Evolutionary conservation across 2,797 vertebrate genomes (phyloP), one percentile per base, ranked within the genome.

Genomic region (Helarctos malayanus): DNA sequence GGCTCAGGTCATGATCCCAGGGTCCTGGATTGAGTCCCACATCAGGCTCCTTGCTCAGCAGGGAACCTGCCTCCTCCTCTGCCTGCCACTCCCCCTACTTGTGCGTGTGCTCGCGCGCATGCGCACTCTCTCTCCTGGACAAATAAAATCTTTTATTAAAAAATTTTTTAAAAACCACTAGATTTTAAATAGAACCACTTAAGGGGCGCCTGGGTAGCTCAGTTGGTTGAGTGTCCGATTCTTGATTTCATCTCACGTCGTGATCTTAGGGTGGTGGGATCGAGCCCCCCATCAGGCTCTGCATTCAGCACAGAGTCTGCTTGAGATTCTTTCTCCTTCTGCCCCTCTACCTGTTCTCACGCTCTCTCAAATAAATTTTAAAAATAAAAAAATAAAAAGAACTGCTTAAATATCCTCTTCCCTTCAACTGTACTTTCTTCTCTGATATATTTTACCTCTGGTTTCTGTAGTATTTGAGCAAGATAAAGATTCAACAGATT

Each of bases 401-500:
- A 52, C 86, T 10, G 94, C 69, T 95, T 94, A 94, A 92, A 78
- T 92, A n/a, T 29, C 29, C 59, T 80, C 41, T 88, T 93, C 59
- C 61, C 76, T 97, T 97, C 59, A 85, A 2, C 54, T 95, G 10
- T 7, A n/a, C 78, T 79, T 92, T 86, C 65, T 65, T 84, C 52
- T 86, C 19, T 65, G 54, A 68, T 25, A 0, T 0, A 0, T 38
- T 38, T 45, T 15, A n/a, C 49, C 71, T 71, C 89, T 97, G 71
- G 57, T 88, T 92, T 97, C 91, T 89, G 4, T 98, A 99, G 99
- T 99, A 99, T 98, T 98, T 99, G 97, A 99, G 99, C 98, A 99
- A 99, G 99, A 99, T 99, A 97, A 99, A 99, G 98, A 98, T 99
- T 85, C 99, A 99, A 83, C 99, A 99, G 98, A 99, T 99, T 65